phyloP scores from a whole-genome alignment of 1,140 invertebrate species.

The Psilanteris sp. region DNA sequence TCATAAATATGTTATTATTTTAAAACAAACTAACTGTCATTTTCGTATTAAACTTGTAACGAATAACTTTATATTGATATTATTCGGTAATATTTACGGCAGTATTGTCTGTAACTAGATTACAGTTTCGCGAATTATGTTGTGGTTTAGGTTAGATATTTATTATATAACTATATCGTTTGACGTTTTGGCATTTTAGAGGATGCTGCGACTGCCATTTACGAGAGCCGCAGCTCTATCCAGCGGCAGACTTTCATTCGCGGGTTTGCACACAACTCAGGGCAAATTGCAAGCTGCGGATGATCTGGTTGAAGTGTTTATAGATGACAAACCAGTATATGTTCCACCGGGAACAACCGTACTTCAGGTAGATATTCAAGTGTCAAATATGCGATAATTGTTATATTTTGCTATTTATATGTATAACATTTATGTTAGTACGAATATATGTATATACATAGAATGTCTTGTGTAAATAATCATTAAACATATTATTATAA shows the following conservation, averaged over 20 bases:
- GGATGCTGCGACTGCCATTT: conserved; percentile 82
- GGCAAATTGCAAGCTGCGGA: conserved; percentile 77
- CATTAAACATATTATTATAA: too few relatives aligned
- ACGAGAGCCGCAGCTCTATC: conserved; percentile 74
- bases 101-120: conserved; percentile 12
- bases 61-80: neutral
- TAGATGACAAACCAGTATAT: conserved; percentile 96
- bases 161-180: conserved; percentile 58
- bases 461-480: too few relatives aligned
- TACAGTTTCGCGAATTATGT: neutral
- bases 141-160: conserved; percentile 33
- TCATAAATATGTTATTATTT: too few relatives aligned
- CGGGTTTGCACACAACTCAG: conserved; percentile 68
- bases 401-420: neutral
- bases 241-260: conserved; percentile 61
- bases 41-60: neutral
- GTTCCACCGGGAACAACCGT: conserved; percentile 98
- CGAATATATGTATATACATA: too few relatives aligned
- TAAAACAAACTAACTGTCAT: neutral
- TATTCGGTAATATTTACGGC: neutral
- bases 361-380: conserved; percentile 95
- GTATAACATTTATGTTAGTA: neutral
- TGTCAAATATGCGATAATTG: conserved; percentile 4
- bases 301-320: conserved; percentile 96
- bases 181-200: conserved; percentile 49